phyloP scores from a whole-genome alignment of 2,113 vertebrate species.

The Ceratotherium simum region DNA sequence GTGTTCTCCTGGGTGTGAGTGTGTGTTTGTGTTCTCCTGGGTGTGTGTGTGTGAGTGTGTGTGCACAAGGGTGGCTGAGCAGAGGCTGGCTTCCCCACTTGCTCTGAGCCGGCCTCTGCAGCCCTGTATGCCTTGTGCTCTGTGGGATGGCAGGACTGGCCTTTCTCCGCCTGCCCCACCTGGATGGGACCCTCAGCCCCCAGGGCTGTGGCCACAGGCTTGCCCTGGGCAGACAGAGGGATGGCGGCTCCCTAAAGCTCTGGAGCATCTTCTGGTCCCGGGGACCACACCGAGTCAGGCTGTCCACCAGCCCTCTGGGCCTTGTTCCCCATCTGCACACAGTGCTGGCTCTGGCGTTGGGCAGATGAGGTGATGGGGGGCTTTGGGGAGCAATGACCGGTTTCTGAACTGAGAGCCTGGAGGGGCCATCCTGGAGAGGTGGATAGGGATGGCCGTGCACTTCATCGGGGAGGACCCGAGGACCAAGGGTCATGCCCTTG shows the following conservation, averaged over 20 bases:
- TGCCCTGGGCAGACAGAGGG: neutral
- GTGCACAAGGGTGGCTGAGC: neutral
- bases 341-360: neutral
- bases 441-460: no score
- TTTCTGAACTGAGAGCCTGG: neutral
- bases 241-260: neutral
- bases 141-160: neutral
- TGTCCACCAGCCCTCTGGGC: neutral
- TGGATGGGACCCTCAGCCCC: neutral
- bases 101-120: neutral
- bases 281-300: neutral
- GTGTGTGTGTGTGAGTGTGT: neutral
- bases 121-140: neutral
- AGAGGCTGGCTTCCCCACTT: neutral
- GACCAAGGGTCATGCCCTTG: rapidly evolving
- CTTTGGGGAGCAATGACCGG: neutral
- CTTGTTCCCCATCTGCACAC: neutral
- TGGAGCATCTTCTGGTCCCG: neutral
- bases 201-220: neutral
- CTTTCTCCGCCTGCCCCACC: neutral
- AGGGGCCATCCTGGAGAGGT: neutral
- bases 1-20: neutral
- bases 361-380: neutral
- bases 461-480: no score
- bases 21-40: neutral